phyloP scores from a whole-genome alignment of 2,797 vertebrate species.

The Danio jaintianensis region DNA sequence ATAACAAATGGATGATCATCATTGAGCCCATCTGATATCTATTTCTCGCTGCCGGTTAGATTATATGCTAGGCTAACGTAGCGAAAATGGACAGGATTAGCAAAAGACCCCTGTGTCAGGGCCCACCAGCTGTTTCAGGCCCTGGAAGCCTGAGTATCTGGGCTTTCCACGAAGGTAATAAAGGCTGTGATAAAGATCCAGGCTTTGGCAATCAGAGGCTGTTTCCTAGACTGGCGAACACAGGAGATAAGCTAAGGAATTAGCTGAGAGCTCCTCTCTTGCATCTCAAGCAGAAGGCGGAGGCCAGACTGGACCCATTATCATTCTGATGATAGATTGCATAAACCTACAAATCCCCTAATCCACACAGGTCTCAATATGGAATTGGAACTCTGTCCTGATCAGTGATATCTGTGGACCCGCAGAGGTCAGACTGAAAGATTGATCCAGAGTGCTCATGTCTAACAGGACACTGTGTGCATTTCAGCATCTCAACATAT shows the following conservation, averaged over 20 bases:
- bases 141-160: conserved; percentile 25
- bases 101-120: conserved; percentile 16
- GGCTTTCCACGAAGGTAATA: conserved; percentile 49
- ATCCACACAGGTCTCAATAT: conserved; percentile 69
- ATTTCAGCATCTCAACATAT: background rate
- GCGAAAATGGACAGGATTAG: conserved; percentile 58
- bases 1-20: conserved; percentile 44
- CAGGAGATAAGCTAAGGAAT: conserved; percentile 59
- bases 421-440: conserved; percentile 43
- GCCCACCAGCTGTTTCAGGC: conserved; percentile 47
- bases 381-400: conserved; percentile 68
- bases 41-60: conserved; percentile 56
- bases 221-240: conserved; percentile 47
- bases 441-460: background rate
- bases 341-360: conserved; percentile 67
- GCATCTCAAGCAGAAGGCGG: conserved; percentile 37
- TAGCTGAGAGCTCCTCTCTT: conserved; percentile 44
- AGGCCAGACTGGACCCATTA: conserved; percentile 44
- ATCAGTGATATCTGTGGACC: conserved; percentile 62
- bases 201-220: conserved; percentile 23
- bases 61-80: conserved; percentile 60
- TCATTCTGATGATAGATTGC: conserved; percentile 54
- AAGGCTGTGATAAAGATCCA: conserved; percentile 55
- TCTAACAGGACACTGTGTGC: background rate
- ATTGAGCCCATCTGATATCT: conserved; percentile 38